Conservation (phyloP, 2,113 vertebrate species). For the Salvator merianae region DNA sequence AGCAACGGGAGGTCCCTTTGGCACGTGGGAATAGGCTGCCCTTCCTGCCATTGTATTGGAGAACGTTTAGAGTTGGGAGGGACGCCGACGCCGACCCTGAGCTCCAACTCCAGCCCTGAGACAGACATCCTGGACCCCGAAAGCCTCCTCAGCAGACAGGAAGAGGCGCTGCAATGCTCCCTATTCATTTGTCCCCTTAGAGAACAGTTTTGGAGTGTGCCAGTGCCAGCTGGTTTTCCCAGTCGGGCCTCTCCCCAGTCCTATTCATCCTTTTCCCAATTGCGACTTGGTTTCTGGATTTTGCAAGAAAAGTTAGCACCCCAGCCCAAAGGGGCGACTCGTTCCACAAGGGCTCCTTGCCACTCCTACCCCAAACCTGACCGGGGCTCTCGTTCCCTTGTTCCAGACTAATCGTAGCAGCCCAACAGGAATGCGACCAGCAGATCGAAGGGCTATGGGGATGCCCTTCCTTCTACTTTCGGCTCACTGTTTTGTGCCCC, state of each 20-base stretch:
- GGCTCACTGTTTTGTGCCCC: background rate
- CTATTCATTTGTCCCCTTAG: background rate
- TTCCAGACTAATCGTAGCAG: background rate
- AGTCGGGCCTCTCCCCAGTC: background rate
- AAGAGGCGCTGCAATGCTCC: background rate
- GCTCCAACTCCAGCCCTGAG: conserved; percentile 32
- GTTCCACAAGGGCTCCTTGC: background rate
- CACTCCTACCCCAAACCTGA: background rate
- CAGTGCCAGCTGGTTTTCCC: conserved; percentile 24
- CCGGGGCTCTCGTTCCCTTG: background rate
- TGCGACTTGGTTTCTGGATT: background rate
- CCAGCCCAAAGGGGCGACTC: background rate
- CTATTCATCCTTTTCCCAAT: too few species aligned
- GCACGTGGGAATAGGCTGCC: background rate
- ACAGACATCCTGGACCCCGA: conserved; percentile 1
- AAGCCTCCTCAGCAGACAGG: background rate
- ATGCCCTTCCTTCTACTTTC: background rate
- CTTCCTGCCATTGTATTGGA: conserved; percentile 32
- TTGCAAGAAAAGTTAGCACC: conserved; percentile 2
- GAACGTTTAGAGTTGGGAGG: conserved; percentile 26
- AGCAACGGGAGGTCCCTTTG: background rate
- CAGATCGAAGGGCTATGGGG: background rate
- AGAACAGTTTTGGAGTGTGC: background rate
- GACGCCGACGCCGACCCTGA: background rate
- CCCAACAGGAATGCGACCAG: background rate